phyloP scores from a whole-genome alignment of 2,113 vertebrate species.

The Marmota monax region DNA sequence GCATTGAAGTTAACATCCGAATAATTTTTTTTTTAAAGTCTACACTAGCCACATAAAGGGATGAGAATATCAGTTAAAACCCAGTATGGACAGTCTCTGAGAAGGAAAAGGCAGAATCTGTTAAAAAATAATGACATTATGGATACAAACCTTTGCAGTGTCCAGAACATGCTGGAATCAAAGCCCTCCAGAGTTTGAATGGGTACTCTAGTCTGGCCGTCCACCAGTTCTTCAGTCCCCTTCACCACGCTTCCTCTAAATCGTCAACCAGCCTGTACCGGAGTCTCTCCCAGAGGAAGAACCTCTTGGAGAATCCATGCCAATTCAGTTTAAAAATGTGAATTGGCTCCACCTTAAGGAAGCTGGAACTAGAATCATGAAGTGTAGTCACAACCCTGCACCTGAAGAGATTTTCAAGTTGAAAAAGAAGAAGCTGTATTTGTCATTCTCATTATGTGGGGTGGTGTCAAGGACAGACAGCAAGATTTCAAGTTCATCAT shows the following conservation, averaged over 20 bases:
- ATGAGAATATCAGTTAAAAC: neutral
- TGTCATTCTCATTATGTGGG: neutral
- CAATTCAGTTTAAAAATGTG: neutral
- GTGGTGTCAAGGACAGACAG: slow-evolving; percentile 20
- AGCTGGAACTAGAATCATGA: neutral
- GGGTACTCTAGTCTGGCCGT: neutral
- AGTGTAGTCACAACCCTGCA: neutral
- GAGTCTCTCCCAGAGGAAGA: neutral
- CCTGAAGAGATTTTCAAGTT: neutral
- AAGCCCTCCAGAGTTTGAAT: neutral
- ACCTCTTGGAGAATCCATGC: neutral
- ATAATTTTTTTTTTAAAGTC: neutral
- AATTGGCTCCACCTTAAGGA: neutral
- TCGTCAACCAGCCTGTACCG: neutral
- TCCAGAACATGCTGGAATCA: neutral
- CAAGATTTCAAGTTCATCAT: slow-evolving; percentile 31
- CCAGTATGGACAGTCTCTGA: neutral
- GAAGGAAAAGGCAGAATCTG: neutral
- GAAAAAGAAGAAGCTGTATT: neutral
- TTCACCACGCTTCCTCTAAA: neutral
- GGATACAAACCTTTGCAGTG: neutral
- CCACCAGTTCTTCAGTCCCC: slow-evolving; percentile 1
- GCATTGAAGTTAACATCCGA: neutral
- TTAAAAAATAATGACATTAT: neutral
- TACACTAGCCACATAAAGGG: neutral